These are phyloP conservation scores for Propithecus deckenii DNA, from an alignment of 2,797 vertebrate species.

Conservation along the genomic window DNA sequence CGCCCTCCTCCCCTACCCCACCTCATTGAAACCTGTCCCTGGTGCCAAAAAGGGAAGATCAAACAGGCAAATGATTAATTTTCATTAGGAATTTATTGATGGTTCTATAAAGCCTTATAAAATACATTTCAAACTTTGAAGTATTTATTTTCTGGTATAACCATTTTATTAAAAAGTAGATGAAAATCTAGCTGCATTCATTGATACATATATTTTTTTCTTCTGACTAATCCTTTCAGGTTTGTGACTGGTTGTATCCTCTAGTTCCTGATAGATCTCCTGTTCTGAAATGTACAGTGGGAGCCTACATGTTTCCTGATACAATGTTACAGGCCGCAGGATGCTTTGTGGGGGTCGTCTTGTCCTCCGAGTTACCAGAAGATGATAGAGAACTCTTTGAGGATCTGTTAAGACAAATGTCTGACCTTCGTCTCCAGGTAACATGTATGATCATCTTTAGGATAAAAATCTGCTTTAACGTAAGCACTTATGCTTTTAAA, in stretches of 20 bases:
- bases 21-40: no score
- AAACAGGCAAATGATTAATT: background rate
- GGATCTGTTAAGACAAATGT: slow-evolving; percentile 94
- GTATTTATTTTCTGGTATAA: background rate
- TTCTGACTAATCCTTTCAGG: slow-evolving; percentile 83
- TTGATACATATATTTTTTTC: background rate
- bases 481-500: background rate
- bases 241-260: slow-evolving; percentile 98
- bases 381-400: slow-evolving; percentile 91
- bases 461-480: background rate
- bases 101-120: background rate
- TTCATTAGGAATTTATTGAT: background rate
- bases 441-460: slow-evolving; percentile 39
- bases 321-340: slow-evolving; percentile 92
- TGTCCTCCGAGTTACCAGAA: slow-evolving; percentile 94
- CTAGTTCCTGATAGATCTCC: slow-evolving; percentile 94
- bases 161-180: background rate
- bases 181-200: background rate
- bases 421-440: slow-evolving; percentile 96
- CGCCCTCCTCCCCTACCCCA: no score
- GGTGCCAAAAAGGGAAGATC: background rate
- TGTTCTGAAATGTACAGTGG: slow-evolving; percentile 93
- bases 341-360: slow-evolving; percentile 95
- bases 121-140: background rate
- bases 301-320: slow-evolving; percentile 99